Evolutionary conservation across 2,888 invertebrate species (phyloP), one percentile per base, ranked within the genome.

Genomic region (Yponomeuta evonymella): DNA sequence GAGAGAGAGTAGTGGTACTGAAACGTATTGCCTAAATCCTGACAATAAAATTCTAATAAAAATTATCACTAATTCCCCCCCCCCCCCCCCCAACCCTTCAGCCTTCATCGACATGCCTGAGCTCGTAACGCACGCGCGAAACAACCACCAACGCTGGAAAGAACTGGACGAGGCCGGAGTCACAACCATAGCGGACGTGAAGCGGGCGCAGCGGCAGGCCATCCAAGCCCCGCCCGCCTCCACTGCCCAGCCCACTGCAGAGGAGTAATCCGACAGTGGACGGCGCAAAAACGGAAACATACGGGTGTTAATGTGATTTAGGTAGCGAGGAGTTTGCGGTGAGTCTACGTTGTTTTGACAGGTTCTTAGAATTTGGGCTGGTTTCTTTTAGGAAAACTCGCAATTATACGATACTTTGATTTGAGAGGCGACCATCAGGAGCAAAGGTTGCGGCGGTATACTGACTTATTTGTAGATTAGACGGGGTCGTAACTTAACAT

Each of bases 91-190:
- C 6, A 48, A 70, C 68, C 78, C 84, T 89, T 4, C 88, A 97
- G 98, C 96, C 70, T 98, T 98, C 88, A 96, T 98, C 82, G 97
- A 98, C 85, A 96, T 98, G 94, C 98, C 98, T 1, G 98, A 98
- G 87, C 92, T 98, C 76, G 95, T 98, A 75, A 94, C 94, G 15
- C 95, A 97, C 86, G 96, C 98, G 89, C 94, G 96, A 77, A 93
- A 93, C 80, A 98, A 98, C 90, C 97, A 98, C 89, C 94, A 95
- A 72, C 97, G 96, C 84, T 98, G 98, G 98, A 97, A 97, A 81
- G 96, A 97, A 78, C 94, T 95, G 77, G 95, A 96, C 81, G 96
- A 96, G 74, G 95, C 95, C 75, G 96, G 96, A 70, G 94, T 95
- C 76, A 95, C 95, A 73, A 95, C 96, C 8, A 79, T 96, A 75